Base-by-base conservation (phyloP, 1,140 invertebrate genomes). In the Conus ventricosus region DNA sequence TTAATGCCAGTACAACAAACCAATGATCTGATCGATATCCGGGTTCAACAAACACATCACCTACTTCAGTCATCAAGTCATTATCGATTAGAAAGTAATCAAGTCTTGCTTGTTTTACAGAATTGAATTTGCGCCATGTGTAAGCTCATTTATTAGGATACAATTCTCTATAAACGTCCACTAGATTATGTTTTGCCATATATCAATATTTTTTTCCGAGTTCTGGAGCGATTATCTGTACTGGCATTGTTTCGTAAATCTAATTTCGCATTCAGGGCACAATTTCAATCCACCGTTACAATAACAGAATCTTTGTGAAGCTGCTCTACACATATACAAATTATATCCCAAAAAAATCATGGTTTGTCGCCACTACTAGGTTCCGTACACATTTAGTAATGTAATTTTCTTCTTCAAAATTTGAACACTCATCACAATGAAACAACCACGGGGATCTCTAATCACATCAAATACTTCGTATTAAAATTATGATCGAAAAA, bases 41-140 rank as follows among this genome's bases (percentile, higher is more conserved):
- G 63, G 63, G 39, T 39, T 39, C 39, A 39, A 39, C 39, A 39
- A 39, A 39, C 39, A 39, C 39, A 39, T 39, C 39, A 39, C 0
- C 39, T 39, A 39, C 39, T 39, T 39, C 39, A 39, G 39, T 39
- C 39, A 39, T 39, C 63, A 71, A 71, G 15, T 15, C 63, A 15
- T 71, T 17, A 17, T 15, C 15, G 63, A 71, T n/a, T 17, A 71
- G 63, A 71, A 71, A 71, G 63, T 17, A 71, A 39, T 71, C 63
- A 71, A 71, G 63, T n/a, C 63, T 15, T n/a, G 1, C 63, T 71
- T 71, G 63, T n/a, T 71, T 71, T 17, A 71, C 63, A 71, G 63
- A 71, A n/a, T 71, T 71, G n/a, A 71, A 71, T 71, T 71, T 71
- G n/a, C 63, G 63, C 63, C 63, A 71, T 71, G 63, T 71, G 63